A percentile compares a stretch with the other conserved stretches of the same genome.
Evolutionary conservation across 2,797 vertebrate species (phyloP).

Genomic region (Hydrophis major): DNA sequence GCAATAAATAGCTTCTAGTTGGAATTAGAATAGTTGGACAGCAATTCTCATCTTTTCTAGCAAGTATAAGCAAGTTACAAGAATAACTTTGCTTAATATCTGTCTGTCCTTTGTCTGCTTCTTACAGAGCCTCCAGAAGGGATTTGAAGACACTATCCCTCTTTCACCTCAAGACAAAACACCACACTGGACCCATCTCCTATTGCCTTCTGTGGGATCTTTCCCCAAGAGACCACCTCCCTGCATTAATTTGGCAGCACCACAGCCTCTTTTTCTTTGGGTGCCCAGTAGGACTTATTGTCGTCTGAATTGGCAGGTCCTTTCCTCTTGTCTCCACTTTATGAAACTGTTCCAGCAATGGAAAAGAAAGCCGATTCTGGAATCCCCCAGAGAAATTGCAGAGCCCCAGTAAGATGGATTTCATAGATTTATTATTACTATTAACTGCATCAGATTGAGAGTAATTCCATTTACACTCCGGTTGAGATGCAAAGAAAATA

Average conservation of each 20-base stretch:
- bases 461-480: background rate
- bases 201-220: background rate
- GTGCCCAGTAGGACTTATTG: background rate
- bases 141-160: background rate
- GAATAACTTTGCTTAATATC: background rate
- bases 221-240: background rate
- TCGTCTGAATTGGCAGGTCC: background rate
- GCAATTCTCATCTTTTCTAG: background rate
- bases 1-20: background rate
- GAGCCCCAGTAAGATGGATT: no score
- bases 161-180: background rate
- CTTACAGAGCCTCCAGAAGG: constrained; percentile 8
- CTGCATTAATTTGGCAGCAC: background rate
- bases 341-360: background rate
- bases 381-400: background rate
- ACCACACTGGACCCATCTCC: background rate
- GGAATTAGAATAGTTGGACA: background rate
- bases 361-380: background rate
- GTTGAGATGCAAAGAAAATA: background rate
- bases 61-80: background rate
- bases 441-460: background rate
- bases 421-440: background rate
- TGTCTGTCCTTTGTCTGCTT: background rate
- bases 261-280: background rate
- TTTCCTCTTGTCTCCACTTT: background rate